Percentiles rank a stretch among this genome's conserved stretches.
phyloP scores from a whole-genome alignment of 1,140 invertebrate species.

The Drosophila parvula region DNA sequence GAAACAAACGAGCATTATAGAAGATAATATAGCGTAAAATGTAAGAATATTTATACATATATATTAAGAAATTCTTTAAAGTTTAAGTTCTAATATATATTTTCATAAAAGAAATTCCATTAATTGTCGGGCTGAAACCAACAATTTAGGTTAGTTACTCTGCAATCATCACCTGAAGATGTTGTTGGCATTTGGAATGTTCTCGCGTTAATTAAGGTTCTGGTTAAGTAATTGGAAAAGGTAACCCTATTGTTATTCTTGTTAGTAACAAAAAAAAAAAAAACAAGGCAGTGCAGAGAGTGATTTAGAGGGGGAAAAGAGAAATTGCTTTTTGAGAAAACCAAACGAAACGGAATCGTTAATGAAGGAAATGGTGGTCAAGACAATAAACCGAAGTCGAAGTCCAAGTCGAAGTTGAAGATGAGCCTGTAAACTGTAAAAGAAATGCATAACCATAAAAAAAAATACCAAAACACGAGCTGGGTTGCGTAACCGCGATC shows the following conservation, averaged over 20 bases:
- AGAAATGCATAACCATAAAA: constrained; percentile 80
- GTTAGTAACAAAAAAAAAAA: neutral
- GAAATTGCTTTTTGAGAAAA: constrained; percentile 65
- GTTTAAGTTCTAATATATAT: no score
- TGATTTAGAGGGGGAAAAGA: constrained; percentile 39
- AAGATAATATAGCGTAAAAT: no score
- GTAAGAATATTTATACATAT: no score
- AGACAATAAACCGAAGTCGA: constrained; percentile 43
- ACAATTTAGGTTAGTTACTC: neutral
- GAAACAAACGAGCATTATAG: no score
- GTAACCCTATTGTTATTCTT: neutral
- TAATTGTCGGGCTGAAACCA: no score
- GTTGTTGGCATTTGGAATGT: no score
- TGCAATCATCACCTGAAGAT: neutral
- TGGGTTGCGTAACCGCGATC: constrained; percentile 24
- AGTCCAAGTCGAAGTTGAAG: constrained; percentile 46
- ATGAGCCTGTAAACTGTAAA: constrained; percentile 74
- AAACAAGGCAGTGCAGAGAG: neutral
- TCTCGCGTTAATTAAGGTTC: neutral
- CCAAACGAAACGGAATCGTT: constrained; percentile 67
- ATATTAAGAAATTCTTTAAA: no score
- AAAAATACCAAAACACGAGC: constrained; percentile 50
- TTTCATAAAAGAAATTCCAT: no score
- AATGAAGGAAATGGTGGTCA: constrained; percentile 76
- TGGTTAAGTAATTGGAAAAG: neutral